Percentiles rank a stretch among this genome's conserved stretches.
phyloP scores from a whole-genome alignment of 2,797 vertebrate genomes.

The Heteromormyrus szaboi region DNA sequence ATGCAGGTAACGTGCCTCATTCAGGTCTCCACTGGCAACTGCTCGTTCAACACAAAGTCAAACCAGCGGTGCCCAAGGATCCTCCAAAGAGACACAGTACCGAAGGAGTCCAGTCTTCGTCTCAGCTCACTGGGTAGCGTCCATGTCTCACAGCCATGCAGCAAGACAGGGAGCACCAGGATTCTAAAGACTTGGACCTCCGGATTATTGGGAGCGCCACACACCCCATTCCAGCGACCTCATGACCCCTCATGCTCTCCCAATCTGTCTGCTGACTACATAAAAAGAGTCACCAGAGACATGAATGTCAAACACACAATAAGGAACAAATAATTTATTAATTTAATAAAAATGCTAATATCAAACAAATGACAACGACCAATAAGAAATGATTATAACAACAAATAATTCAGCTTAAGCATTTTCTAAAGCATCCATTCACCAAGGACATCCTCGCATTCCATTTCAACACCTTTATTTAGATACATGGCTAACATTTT shows the following conservation, averaged over 20 bases:
- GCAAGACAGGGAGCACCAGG: not conserved
- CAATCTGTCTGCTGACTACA: not conserved
- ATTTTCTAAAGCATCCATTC: not conserved
- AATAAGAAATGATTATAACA: not conserved
- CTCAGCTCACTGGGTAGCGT: no score
- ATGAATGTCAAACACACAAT: not conserved
- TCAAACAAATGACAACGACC: not conserved
- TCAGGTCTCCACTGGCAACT: no score
- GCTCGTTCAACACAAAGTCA: no score
- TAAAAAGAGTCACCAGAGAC: not conserved
- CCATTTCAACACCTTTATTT: not conserved
- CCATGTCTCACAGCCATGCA: no score
- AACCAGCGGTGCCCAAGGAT: no score
- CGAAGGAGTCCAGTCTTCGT: no score
- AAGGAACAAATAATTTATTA: not conserved
- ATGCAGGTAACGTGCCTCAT: no score
- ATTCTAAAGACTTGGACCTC: not conserved
- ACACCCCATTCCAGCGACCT: not conserved
- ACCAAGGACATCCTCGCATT: not conserved
- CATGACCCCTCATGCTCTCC: not conserved
- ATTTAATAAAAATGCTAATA: not conserved
- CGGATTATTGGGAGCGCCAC: not conserved
- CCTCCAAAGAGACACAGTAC: no score
- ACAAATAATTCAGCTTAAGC: not conserved
- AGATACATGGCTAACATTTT: not conserved